phyloP scores from a whole-genome alignment of 2,888 invertebrate species.

The Nomada ferruginata region DNA sequence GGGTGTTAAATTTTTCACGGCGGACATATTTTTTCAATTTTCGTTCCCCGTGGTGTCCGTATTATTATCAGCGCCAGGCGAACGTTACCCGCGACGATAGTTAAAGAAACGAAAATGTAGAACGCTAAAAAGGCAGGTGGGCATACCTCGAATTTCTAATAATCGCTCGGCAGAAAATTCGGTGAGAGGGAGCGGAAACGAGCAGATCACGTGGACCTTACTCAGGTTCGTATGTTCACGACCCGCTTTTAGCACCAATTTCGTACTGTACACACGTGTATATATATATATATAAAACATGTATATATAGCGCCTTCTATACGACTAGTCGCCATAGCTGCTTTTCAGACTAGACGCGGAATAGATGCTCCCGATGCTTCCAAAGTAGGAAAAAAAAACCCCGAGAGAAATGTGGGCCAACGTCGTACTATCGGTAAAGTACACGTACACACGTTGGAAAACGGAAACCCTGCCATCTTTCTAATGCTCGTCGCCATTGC shows the following conservation, averaged over 20 bases:
- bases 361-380: constrained; percentile 66
- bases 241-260: constrained; percentile 71
- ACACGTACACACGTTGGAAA: constrained; percentile 31
- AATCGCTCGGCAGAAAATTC: constrained; percentile 56
- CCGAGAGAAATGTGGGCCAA: constrained; percentile 57
- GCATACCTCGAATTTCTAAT: constrained; percentile 49
- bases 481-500: constrained; percentile 16
- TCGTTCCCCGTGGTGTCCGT: background rate
- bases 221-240: constrained; percentile 72
- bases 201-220: constrained; percentile 66
- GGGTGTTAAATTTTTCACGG: background rate
- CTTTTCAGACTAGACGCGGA: constrained; percentile 65
- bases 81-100: background rate
- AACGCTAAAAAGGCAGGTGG: constrained; percentile 33
- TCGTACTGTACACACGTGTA: constrained; percentile 55
- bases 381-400: constrained; percentile 46
- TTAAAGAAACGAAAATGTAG: background rate
- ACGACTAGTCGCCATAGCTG: constrained; percentile 64
- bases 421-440: constrained; percentile 51
- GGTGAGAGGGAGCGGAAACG: constrained; percentile 56
- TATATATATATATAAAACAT: constrained; percentile 24
- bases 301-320: constrained; percentile 55
- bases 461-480: constrained; percentile 14
- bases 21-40: background rate
- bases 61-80: background rate